Base-by-base conservation (phyloP, 2,797 vertebrate species). In the Hippoglossus hippoglossus region DNA sequence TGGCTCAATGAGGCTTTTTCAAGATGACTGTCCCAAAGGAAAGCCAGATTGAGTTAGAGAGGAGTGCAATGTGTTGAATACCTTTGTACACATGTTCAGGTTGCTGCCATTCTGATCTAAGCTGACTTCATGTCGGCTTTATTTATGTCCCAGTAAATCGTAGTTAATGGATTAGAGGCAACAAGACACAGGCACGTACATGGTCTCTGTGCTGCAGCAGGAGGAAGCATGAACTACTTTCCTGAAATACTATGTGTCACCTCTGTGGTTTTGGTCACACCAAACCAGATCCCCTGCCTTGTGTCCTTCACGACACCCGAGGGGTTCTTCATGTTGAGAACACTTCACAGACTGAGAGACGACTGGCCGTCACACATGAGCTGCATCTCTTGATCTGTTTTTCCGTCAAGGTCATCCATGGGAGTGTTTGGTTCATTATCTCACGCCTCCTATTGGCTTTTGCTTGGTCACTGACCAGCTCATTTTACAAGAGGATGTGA, bases 261-360 rank as follows among this genome's bases (percentile, higher is more conserved):
- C 41, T 15, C 16, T 44, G 41, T 46, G 44, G 16, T 19, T 46
- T 46, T 44, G 41, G 41, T 15, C 44, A 46, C 44, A 46, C 44
- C 70, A 79, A 63, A 65, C 12, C 16, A 47, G 26, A 71, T 59
- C 41, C 54, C 73, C 53, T 15, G 15, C 65, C 51, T 54, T 34
- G 47, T 36, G 75, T 67, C 84, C 81, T 72, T 75, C 63, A 59
- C 59, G 39, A 60, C 64, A 71, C 73, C 67, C 79, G 58, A 68
- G 69, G 69, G 36, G 36, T 39, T 39, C 36, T 39, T 39, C 36
- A 13, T 39, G 11, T 39, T 13, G 36, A 39, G 36, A 47, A 74
- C 36, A 57, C 69, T 63, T 67, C 82, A 77, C 73, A 11, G 11
- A 39, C 36, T 12, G 36, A 39, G 36, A 39, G 12, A 39, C 36